phyloP scores from a whole-genome alignment of 2,888 invertebrate species.

The Hipparchia sbordonii region DNA sequence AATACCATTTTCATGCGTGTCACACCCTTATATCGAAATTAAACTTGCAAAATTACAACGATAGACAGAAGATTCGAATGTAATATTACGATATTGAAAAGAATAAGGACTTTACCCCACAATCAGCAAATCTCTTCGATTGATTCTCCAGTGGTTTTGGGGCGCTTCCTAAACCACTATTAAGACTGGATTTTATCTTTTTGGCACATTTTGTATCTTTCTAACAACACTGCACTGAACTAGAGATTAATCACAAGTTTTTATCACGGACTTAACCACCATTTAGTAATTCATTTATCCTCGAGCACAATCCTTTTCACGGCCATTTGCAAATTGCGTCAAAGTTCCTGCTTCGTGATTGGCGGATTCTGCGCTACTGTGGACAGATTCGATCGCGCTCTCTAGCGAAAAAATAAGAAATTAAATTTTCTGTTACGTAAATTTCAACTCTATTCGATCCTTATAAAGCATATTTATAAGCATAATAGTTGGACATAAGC shows the following conservation, averaged over 20 bases:
- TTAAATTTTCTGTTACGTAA: slow-evolving; percentile 48
- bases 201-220: slow-evolving; percentile 80
- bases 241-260: slow-evolving; percentile 69
- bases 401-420: slow-evolving; percentile 54
- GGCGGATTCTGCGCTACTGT: slow-evolving; percentile 72
- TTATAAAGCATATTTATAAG: slow-evolving; percentile 38
- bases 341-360: slow-evolving; percentile 77
- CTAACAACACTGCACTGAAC: slow-evolving; percentile 75
- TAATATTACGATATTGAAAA: slow-evolving; percentile 48
- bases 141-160: slow-evolving; percentile 73
- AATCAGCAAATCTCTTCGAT: slow-evolving; percentile 76
- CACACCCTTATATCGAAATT: slow-evolving; percentile 43
- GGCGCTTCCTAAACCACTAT: slow-evolving; percentile 76
- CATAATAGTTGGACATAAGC: slow-evolving; percentile 44
- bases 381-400: slow-evolving; percentile 56
- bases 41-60: slow-evolving; percentile 39
- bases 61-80: slow-evolving; percentile 42
- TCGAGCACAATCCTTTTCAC: slow-evolving; percentile 79
- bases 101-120: slow-evolving; percentile 77
- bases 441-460: slow-evolving; percentile 39
- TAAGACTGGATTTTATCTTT: slow-evolving; percentile 80
- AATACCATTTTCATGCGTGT: slow-evolving; percentile 36
- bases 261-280: slow-evolving; percentile 74
- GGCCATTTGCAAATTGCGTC: slow-evolving; percentile 84
- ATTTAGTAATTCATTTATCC: slow-evolving; percentile 78